Evolutionary conservation across 2,113 vertebrate genomes (phyloP).

Genomic region (Takifugu bimaculatus): DNA sequence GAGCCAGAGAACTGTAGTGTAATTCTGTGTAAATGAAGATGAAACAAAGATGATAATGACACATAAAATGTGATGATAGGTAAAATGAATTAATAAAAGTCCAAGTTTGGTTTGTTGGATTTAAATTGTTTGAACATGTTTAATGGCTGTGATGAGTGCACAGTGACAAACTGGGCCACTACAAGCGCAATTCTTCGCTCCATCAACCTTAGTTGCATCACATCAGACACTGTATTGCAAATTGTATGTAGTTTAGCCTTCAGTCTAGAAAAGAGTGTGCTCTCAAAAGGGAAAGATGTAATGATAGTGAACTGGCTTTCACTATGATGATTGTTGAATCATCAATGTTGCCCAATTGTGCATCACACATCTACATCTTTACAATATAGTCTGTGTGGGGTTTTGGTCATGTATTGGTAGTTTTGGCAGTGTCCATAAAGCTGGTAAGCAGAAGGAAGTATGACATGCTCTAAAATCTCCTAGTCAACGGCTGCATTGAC

Average conservation of each 20-base stretch:
- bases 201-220: constrained; percentile 36
- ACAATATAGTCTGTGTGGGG: too few relatives aligned
- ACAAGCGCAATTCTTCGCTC: constrained; percentile 41
- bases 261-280: constrained; percentile 7
- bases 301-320: too few relatives aligned
- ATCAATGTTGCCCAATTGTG: neutral
- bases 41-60: too few relatives aligned
- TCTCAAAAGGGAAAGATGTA: neutral
- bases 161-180: constrained; percentile 41
- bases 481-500: neutral
- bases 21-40: too few relatives aligned
- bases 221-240: constrained; percentile 26
- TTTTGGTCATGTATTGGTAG: too few relatives aligned
- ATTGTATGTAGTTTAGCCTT: constrained; percentile 3
- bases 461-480: too few relatives aligned
- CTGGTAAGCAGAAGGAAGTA: too few relatives aligned
- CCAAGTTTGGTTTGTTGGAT: neutral
- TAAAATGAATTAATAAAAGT: constrained; percentile 18
- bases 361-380: constrained; percentile 3
- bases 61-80: constrained; percentile 10
- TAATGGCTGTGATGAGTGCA: constrained; percentile 30
- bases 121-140: constrained; percentile 27
- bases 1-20: too few relatives aligned
- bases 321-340: too few relatives aligned
- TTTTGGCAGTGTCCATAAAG: too few relatives aligned